Evolutionary conservation across 2,113 vertebrate species (phyloP), one percentile per base, ranked within the genome.

Genomic region (Campylomormyrus numenius): DNA sequence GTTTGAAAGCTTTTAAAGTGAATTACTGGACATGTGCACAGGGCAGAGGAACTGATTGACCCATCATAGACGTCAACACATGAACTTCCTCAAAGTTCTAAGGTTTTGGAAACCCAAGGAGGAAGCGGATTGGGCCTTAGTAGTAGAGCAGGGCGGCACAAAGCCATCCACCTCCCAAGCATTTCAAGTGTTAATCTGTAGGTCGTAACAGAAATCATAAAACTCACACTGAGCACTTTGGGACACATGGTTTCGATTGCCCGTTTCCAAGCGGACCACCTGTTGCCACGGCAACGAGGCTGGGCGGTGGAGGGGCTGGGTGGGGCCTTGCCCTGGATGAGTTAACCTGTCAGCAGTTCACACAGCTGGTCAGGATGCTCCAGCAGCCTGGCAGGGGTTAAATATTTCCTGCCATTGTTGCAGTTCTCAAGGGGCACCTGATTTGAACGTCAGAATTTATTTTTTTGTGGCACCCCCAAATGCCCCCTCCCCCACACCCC

Each of bases 361-460:
- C 39, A 24, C 39, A 48, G 86, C 86, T n/a, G 66, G 39, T 15
- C 39, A 42, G 49, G 90, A 88, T 39, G 42, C 49, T 58, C 11
- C 50, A 24, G 50, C 1, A 88, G 87, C 4, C 39, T 42, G 5
- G 21, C 53, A 10, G 87, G 90, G 87, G 87, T 88, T 90, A 83
- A 88, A 88, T 53, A 83, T 90, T 90, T 90, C 87, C 90, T 90
- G 86, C 39, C 87, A 90, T 90, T 90, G 90, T 90, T 90, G 53
- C 31, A 62, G 46, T 58, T 83, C 39, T 48, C 50, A 70, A 87
- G 19, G 48, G 85, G 49, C 58, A 31, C 24, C 24, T 24, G 70
- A 84, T 24, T 10, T 31, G 70, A 39, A 58, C 35, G 5, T 17
- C 31, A 42, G 50, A 21, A 8, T 21, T 31, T 19, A 31, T 56